These are phyloP conservation scores for Drosophila melanosoma DNA, from an alignment of 2,888 invertebrate species.

Conservation along the genomic window DNA sequence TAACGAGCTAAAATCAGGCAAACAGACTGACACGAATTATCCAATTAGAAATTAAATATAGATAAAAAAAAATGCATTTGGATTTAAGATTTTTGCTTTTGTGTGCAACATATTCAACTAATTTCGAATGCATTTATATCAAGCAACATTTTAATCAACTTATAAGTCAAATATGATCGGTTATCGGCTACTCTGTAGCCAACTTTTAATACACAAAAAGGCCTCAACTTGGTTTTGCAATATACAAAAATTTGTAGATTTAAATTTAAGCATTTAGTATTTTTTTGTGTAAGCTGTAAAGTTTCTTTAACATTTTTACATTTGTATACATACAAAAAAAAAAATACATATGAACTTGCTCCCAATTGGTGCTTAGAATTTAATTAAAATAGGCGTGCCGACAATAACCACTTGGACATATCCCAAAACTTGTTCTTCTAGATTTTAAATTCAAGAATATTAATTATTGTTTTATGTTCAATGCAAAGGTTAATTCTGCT, in stretches of 20 bases:
- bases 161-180: background rate
- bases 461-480: background rate
- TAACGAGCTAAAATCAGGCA: background rate
- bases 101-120: slow-evolving; percentile 3
- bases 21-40: background rate
- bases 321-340: background rate
- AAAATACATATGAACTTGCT: background rate
- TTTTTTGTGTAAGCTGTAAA: background rate
- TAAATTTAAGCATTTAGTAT: background rate
- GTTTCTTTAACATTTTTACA: background rate
- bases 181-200: background rate
- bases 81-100: background rate
- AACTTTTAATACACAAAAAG: background rate
- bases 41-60: background rate
- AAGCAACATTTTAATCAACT: background rate
- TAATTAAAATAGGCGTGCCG: slow-evolving; percentile 34
- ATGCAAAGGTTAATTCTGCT: slow-evolving; percentile 36
- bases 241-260: background rate
- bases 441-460: slow-evolving; percentile 12
- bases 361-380: slow-evolving; percentile 27
- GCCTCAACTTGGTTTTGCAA: background rate
- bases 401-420: slow-evolving; percentile 4
- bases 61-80: background rate
- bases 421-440: slow-evolving; percentile 6
- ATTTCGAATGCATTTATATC: background rate